Conservation (phyloP, 2,113 vertebrate genomes). For the Chroicocephalus ridibundus region DNA sequence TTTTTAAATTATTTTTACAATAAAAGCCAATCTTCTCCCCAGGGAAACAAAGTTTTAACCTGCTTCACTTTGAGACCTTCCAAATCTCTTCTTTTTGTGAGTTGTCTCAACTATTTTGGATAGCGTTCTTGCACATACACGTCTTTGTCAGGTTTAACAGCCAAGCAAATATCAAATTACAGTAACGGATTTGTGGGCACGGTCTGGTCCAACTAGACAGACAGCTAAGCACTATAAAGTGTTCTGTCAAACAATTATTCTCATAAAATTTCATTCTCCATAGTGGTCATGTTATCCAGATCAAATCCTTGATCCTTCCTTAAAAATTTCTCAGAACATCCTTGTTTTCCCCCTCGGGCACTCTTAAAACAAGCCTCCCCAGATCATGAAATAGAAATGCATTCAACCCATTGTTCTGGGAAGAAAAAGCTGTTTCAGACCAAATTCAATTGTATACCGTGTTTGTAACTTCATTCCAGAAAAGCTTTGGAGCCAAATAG, state of each 20-base stretch:
- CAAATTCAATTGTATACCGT: neutral
- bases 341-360: neutral
- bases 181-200: neutral
- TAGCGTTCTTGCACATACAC: neutral
- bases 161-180: neutral
- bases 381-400: neutral
- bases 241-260: neutral
- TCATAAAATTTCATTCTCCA: neutral
- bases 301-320: neutral
- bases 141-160: neutral
- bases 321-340: neutral
- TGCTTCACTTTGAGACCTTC: neutral
- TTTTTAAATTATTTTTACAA: neutral
- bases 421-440: neutral
- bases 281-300: neutral
- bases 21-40: neutral
- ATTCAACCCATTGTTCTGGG: neutral
- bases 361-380: neutral
- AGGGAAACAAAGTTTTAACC: neutral
- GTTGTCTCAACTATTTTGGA: neutral
- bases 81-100: neutral
- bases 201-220: neutral
- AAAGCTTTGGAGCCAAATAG: neutral
- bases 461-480: constrained; percentile 5
- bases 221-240: neutral